Evolutionary conservation across 2,797 vertebrate genomes (phyloP), one percentile per base, ranked within the genome.

Genomic region (Helicolenus hilgendorfi): DNA sequence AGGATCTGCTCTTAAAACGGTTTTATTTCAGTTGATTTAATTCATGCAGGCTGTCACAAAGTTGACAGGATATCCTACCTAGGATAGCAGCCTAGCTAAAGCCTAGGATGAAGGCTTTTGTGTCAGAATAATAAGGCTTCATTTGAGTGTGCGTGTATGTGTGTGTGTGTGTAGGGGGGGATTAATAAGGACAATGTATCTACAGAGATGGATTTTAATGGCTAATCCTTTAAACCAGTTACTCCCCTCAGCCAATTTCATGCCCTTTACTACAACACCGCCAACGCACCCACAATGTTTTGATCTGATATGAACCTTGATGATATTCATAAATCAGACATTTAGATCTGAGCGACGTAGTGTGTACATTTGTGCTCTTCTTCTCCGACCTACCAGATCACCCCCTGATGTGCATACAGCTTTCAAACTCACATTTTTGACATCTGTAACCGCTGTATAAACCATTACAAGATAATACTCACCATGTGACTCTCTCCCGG

Each of bases 401-500:
- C 4, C 4, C 2, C 29, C 59, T 9, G 7, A 49, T 24, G 36
- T 1, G n/a, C 20, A n/a, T 4, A 6, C n/a, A 56, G 29, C 29
- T 24, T 75, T 64, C 11, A 35, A 65, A 68, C 24, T 49, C 18
- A 59, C 22, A 77, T 68, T 55, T 68, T 7, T 60, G 3, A 35
- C 11, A 69, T 53, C 24, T 58, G 31, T n/a, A 33, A 33, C 2
- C 4, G 38, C 63, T 49, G 13, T 7, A 15, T 7, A 63, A 73
- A 65, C 10, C 18, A 72, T 60, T 26, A 36, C 29, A 67, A 45
- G 33, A 60, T 11, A 33, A 11, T 35, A 96, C 99, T 99, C 97
- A 99, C 99, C 99, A 73, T 99, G 99, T 74, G 99, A 99, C 96
- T 99, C 99, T 88, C 99, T 96, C 76, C 98, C 98, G 27, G 98